Evolutionary conservation across 2,797 vertebrate species (phyloP).

Genomic region (Ptychadena robeensis): DNA sequence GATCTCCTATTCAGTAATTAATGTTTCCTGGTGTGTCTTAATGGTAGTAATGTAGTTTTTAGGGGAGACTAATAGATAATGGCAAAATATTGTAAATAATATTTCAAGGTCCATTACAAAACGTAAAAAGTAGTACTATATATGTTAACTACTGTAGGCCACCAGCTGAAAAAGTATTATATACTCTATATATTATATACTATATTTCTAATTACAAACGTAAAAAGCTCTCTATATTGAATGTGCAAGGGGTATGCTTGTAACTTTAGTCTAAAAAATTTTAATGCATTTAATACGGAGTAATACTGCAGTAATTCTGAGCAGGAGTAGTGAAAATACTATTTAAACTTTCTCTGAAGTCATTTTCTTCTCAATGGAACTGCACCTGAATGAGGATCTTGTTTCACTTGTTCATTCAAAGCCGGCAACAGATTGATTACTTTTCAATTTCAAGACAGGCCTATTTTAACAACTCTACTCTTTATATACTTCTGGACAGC

Average conservation of each 20-base stretch:
- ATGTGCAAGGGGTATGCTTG: background rate
- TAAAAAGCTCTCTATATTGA: background rate
- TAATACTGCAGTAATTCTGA: slow-evolving; percentile 25
- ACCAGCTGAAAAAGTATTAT: no score
- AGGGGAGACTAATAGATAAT: no score
- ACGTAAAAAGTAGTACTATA: no score
- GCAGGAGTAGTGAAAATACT: slow-evolving; percentile 26
- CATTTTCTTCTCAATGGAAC: slow-evolving; percentile 37
- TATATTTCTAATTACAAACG: no score
- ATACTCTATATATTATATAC: no score
- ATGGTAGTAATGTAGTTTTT: no score
- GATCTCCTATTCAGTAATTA: no score
- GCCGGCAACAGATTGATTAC: slow-evolving; percentile 37
- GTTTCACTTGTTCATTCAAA: slow-evolving; percentile 53
- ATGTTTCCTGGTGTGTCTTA: no score
- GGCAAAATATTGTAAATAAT: no score
- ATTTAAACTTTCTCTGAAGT: slow-evolving; percentile 29
- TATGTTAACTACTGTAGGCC: no score
- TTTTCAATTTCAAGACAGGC: slow-evolving; percentile 34
- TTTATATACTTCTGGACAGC: slow-evolving; percentile 29
- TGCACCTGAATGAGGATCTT: slow-evolving; percentile 47
- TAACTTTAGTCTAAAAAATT: background rate
- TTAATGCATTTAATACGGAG: no score
- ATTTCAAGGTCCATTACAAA: no score
- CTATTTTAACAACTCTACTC: slow-evolving; percentile 35